Evolutionary conservation across 30 jellyfish, hydroid and myxozoan species (phyloP).

Genomic region (Morbakka virulenta): DNA sequence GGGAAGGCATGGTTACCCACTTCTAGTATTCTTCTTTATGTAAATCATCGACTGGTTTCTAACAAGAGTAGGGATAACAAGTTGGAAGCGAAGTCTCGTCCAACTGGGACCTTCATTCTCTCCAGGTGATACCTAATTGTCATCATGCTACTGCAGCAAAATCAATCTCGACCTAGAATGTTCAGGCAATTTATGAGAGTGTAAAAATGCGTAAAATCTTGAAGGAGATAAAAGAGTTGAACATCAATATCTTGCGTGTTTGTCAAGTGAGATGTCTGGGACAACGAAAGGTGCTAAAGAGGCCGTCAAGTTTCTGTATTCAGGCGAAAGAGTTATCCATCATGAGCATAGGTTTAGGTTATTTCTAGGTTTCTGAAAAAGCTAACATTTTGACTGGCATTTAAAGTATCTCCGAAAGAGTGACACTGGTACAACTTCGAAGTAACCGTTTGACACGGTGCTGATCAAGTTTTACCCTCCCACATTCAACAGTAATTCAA

Average conservation of each 20-base stretch:
- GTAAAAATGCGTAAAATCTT: background rate
- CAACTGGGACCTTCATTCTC: slow-evolving; percentile 9
- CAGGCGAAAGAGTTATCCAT: slow-evolving; percentile 4
- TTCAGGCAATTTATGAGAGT: background rate
- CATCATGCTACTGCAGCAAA: slow-evolving; percentile 28
- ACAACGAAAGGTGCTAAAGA: background rate
- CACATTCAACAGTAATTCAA: too few species aligned
- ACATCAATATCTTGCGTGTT: background rate
- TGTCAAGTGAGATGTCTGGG: slow-evolving; percentile 7
- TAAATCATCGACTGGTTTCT: background rate
- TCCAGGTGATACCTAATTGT: slow-evolving; percentile 10
- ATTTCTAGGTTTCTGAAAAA: too few species aligned
- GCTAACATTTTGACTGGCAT: too few species aligned
- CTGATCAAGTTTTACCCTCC: too few species aligned
- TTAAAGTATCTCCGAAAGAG: too few species aligned
- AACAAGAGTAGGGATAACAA: too few species aligned
- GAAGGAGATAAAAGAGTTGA: background rate
- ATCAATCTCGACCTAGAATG: slow-evolving; percentile 19
- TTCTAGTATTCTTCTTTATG: background rate
- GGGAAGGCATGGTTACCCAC: slow-evolving; percentile 16
- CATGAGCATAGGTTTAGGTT: slow-evolving; percentile 2
- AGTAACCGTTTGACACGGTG: too few species aligned
- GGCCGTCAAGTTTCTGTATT: background rate
- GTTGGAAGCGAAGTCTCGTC: slow-evolving; percentile 5
- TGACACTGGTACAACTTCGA: too few species aligned